Evolutionary conservation across 2,888 invertebrate genomes (phyloP), one percentile per base, ranked within the genome.

Genomic region (Disparrhopalites patrizii): DNA sequence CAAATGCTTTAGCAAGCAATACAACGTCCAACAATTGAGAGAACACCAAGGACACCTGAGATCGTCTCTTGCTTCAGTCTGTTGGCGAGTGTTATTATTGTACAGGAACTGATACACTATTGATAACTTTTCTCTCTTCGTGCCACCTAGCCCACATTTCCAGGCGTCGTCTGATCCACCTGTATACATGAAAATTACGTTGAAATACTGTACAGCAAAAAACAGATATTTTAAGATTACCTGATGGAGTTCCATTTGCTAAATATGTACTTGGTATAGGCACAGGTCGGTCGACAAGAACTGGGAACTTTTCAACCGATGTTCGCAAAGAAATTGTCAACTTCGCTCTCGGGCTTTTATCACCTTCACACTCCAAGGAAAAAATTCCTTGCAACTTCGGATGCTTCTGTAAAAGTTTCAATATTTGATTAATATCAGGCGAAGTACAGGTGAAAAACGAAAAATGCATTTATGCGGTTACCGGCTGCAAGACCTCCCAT

Each of bases 41-140:
- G 90, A 90, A 79, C 97, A 97, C 96, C 96, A 97, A 0, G 97
- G 96, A 78, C 97, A 97, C 78, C 90, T 89, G 58, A 94, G 83
- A 81, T 95, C 93, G 77, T 92, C 91, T 70, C 93, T 89, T 10
- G 93, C 92, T 80, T 95, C 95, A 0, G 95, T 96, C 81, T 95
- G 95, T 78, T 96, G 96, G 52, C 94, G 84, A 50, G 91, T 92
- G 79, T 93, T 94, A 80, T 93, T 94, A 80, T 93, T 94, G 79
- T 94, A 95, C 74, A 94, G 85, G 81, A 97, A 97, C 81, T 96
- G 95, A 81, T 96, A 97, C 71, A 93, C 90, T 71, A 96, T 91
- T 30, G 38, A 40, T 23, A 58, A 36, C 85, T 73, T 83, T 81
- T 31, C 79, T 62, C 57, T 43, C 18, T 27, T 55, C 30, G 36